phyloP scores from a whole-genome alignment of 2,888 invertebrate genomes.

The Chalcis sispes region DNA sequence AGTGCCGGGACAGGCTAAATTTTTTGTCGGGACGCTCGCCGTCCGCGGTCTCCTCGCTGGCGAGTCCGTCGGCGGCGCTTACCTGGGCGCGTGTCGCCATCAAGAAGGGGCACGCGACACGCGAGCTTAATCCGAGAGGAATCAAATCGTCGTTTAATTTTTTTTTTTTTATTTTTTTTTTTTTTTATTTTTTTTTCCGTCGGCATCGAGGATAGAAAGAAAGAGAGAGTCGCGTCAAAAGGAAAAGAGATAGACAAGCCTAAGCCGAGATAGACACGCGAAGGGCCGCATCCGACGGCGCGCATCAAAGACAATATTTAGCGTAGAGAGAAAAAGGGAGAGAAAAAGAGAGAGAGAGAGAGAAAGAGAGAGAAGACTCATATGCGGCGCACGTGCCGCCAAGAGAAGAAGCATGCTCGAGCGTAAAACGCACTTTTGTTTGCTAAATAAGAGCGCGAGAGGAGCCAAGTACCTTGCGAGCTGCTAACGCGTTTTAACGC shows the following conservation, averaged over 20 bases:
- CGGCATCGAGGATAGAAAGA: no score
- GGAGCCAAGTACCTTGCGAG: background rate
- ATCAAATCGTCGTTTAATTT: slow-evolving; percentile 73
- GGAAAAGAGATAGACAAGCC: no score
- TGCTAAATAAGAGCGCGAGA: slow-evolving; percentile 72
- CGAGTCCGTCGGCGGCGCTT: slow-evolving; percentile 56
- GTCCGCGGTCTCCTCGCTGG: background rate
- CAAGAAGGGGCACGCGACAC: slow-evolving; percentile 70
- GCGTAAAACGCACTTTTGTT: slow-evolving; percentile 73
- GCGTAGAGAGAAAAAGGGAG: no score
- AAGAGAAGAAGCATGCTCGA: slow-evolving; percentile 61
- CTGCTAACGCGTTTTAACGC: no score
- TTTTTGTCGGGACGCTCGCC: background rate
- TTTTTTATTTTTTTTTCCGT: background rate
- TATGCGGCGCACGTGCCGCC: slow-evolving; percentile 75
- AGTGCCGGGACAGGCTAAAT: no score
- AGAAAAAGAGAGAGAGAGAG: no score
- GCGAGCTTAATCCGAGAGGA: slow-evolving; percentile 70
- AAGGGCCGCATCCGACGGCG: slow-evolving; percentile 70
- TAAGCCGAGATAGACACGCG: slow-evolving; percentile 39
- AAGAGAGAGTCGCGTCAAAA: background rate
- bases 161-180: background rate
- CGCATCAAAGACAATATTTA: slow-evolving; percentile 75
- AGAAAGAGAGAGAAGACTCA: slow-evolving; percentile 65
- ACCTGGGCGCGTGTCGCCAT: slow-evolving; percentile 73